Percentiles rank a stretch among this genome's conserved stretches.
These are phyloP conservation scores for Troides oblongomaculatus DNA, from an alignment of 2,888 invertebrate genomes.

Conservation along the genomic window DNA sequence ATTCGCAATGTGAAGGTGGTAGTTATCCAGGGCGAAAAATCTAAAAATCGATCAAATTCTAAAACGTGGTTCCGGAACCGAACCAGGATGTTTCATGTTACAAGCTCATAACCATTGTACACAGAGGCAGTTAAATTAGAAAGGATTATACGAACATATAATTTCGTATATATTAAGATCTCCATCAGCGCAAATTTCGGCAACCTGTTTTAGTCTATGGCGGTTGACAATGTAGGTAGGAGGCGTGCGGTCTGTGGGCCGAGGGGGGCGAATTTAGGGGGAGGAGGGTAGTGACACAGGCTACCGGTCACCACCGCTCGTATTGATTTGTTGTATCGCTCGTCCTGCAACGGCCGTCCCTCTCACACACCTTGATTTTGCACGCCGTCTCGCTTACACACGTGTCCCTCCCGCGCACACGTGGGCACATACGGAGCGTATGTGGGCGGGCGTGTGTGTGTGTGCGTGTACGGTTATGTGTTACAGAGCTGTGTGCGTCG, in stretches of 20 bases:
- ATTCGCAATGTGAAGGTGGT: no score
- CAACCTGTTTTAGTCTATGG: conserved; percentile 58
- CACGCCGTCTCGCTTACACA: conserved; percentile 52
- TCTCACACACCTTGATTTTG: conserved; percentile 51
- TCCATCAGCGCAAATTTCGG: conserved; percentile 34
- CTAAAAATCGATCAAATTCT: no score
- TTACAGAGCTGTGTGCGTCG: conserved; percentile 58
- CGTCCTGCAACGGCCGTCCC: conserved; percentile 75
- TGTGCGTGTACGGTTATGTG: conserved; percentile 54
- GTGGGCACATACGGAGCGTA: conserved; percentile 65
- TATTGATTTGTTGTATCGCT: conserved; percentile 82
- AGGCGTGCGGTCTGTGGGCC: conserved; percentile 72
- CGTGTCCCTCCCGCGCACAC: conserved; percentile 66
- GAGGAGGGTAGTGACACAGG: conserved; percentile 75
- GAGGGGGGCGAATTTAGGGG: conserved; percentile 43
- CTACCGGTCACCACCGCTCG: conserved; percentile 81
- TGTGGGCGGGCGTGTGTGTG: conserved; percentile 42
- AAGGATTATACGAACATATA: background rate
- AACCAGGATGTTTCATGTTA: no score
- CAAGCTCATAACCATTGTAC: no score
- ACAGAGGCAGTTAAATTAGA: background rate
- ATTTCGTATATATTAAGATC: conserved; percentile 4
- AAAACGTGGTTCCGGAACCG: no score
- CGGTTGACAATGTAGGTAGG: conserved; percentile 72
- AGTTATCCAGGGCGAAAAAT: no score